These are phyloP conservation scores for Sarcophaga carnaria DNA, from an alignment of 2,888 invertebrate species.

Conservation along the genomic window DNA sequence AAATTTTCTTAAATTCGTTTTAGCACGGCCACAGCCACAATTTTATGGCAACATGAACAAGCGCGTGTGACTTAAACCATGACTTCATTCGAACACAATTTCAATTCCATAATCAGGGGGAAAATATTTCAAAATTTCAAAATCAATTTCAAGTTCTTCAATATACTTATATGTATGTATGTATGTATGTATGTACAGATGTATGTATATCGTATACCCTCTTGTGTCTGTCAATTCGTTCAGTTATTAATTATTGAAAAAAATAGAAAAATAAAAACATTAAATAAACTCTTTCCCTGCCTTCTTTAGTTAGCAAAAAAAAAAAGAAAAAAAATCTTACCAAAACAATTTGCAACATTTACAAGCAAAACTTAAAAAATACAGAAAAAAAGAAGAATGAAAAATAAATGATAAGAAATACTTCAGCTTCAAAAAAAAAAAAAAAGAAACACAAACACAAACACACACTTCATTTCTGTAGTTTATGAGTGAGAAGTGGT, in stretches of 20 bases:
- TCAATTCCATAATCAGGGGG: not conserved
- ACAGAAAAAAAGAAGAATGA: not conserved
- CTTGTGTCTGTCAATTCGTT: too few relatives aligned
- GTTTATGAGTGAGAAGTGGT: slow-evolving; percentile 40
- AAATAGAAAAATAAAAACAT: not conserved
- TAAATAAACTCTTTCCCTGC: slow-evolving; percentile 25
- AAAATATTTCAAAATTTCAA: not conserved
- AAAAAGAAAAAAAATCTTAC: slow-evolving; percentile 18
- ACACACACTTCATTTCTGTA: slow-evolving; percentile 41
- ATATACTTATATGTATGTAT: not conserved
- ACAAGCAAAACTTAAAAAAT: slow-evolving; percentile 21
- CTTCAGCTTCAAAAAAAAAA: slow-evolving; percentile 27
- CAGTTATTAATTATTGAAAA: not conserved
- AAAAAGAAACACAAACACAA: not conserved
- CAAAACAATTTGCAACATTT: slow-evolving; percentile 37
- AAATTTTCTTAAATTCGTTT: not conserved
- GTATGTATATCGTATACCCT: not conserved
- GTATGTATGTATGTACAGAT: not conserved
- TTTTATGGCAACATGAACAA: too few relatives aligned
- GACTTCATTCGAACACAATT: not conserved
- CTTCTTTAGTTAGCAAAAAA: not conserved
- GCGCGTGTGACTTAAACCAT: not conserved
- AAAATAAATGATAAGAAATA: slow-evolving; percentile 45
- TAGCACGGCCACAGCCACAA: not conserved
- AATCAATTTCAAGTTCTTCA: not conserved